phyloP scores from a whole-genome alignment of 2,113 vertebrate genomes.

The Ameiurus melas region DNA sequence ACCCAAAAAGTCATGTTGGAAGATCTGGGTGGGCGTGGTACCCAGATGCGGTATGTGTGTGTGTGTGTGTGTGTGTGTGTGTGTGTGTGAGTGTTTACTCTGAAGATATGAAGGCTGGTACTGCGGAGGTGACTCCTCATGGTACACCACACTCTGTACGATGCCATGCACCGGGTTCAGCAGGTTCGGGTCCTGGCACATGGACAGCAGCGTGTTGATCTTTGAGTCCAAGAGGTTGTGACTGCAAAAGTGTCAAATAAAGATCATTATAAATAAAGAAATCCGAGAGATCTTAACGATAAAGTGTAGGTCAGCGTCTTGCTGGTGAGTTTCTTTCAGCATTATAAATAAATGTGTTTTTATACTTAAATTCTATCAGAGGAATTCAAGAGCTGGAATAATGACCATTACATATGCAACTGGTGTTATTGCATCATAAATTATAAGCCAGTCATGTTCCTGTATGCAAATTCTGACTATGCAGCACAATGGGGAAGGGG shows the following conservation, averaged over 20 bases:
- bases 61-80: conserved; percentile 62
- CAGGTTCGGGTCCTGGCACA: conserved; percentile 97
- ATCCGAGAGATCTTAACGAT: neutral
- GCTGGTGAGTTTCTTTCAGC: neutral
- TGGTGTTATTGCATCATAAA: neutral
- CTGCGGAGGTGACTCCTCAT: conserved; percentile 95
- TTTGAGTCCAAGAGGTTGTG: conserved; percentile 98
- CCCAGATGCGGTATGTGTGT: too few relatives aligned
- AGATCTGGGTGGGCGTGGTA: neutral
- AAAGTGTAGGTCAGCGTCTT: neutral
- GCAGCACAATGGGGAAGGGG: neutral
- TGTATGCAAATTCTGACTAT: neutral
- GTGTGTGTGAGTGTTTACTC: conserved; percentile 77
- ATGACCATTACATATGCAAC: neutral
- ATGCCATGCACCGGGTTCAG: conserved; percentile 96
- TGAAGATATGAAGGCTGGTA: conserved; percentile 96
- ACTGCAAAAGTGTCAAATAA: conserved; percentile 62
- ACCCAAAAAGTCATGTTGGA: neutral
- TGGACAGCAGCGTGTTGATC: conserved; percentile 93
- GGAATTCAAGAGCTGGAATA: neutral
- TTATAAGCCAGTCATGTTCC: neutral
- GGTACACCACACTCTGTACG: conserved; percentile 96
- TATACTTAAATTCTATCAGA: neutral
- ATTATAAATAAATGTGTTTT: neutral
- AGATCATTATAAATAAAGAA: conserved; percentile 41